Evolutionary conservation across 2,888 invertebrate genomes (phyloP), one percentile per base, ranked within the genome.

Genomic region (Drosophila rellima): DNA sequence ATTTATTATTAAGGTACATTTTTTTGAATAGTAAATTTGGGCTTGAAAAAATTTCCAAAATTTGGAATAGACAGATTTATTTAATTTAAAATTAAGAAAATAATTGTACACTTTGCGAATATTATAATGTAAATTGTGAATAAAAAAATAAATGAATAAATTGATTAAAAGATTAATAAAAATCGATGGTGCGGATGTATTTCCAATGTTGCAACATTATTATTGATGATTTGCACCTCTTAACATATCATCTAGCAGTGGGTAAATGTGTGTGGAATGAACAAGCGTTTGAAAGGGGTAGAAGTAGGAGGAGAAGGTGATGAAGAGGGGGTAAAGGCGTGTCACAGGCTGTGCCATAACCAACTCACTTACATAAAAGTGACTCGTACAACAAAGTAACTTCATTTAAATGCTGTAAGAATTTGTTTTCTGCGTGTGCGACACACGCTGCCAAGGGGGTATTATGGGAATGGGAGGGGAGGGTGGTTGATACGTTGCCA

Each of bases 331-430:
- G 42, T n/a, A 17, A 26, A 29, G 42, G 31, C 57, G 72, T 70
- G 71, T 52, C 70, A 50, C 72, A 54, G 70, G 73, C 70, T 72
- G 74, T 52, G 74, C 68, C 74, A 74, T 56, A 56, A 45, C 44
- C 65, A 63, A 62, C 71, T 79, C 77, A 74, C 70, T 74, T 79
- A 78, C 75, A 77, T 66, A 78, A 60, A 69, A 55, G 54, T 33
- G 42, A 55, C 54, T 55, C 54, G 54, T 74, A 76, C 74, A 82
- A 82, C 80, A 82, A 82, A 88, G 82, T 88, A 77, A 82, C 80
- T 89, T 85, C 85, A 88, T 87, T 89, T 82, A 88, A 87, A 88
- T 84, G 88, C 85, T 88, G 89, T 84, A 85, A 78, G 86, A 87
- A 88, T 87, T 87, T 87, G 89, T 89, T 84, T 81, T 75, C 79